Base-by-base conservation (phyloP, 2,797 vertebrate species). In the Anisognathus igniventris region DNA sequence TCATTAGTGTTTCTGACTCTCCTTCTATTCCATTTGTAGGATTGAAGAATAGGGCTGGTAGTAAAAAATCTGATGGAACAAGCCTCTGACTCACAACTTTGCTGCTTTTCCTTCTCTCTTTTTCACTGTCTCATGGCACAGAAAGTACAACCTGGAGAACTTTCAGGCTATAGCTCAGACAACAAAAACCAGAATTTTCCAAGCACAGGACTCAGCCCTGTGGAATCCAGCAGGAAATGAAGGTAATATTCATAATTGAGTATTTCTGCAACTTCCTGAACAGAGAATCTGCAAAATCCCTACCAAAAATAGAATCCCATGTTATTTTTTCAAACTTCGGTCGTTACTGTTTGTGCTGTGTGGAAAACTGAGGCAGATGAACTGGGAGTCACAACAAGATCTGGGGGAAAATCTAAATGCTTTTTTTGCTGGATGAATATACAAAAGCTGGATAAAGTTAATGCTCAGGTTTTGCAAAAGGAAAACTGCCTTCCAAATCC, bases 1-100 rank as follows among this genome's bases (percentile, higher is more conserved):
- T 87, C 95, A 72, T 86, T 92, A 81, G 72, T 92, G 75, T 91
- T 95, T 89, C 92, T 82, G 72, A 78, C 22, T 74, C 56, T 88
- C 65, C 62, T 84, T 62, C 58, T 70, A 56, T 86, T 93, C 77
- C 90, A 53, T 86, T 77, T 60, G 48, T 53, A 45, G 70, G 67
- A 89, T 39, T 72, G 75, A 80, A 90, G 94, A 89, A 87, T 2
- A 0, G 23, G 27, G 60, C 58, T 47, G 7, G 45, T 35, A 65
- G 92, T 87, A 82, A 95, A 94, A 87, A 58, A 93, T 9, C 44
- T n/a, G 60, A 87, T 6, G 2, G 56, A 83, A 81, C 72, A 84
- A 94, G 51, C 10, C 74, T 90, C 51, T 53, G 40, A 78, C 73
- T 56, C 79, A 86, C 64, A 73, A 90, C 79, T 92, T 95, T 42